These are phyloP conservation scores for Drosophila meridionalis DNA, from an alignment of 2,888 invertebrate species.

Conservation along the genomic window DNA sequence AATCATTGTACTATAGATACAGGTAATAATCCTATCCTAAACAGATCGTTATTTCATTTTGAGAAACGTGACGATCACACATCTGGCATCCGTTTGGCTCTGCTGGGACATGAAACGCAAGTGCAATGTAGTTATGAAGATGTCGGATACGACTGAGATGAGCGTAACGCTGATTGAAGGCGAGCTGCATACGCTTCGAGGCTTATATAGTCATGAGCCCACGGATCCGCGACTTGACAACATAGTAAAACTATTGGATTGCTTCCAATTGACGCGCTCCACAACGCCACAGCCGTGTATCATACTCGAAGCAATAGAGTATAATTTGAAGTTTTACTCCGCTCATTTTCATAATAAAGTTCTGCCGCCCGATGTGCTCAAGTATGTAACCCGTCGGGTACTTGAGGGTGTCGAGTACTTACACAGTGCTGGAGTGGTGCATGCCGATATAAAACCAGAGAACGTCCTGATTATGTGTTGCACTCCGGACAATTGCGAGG, in stretches of 20 bases:
- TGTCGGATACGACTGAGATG: not conserved
- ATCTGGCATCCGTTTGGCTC: conserved; percentile 4
- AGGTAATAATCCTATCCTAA: not conserved
- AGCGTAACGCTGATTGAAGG: not conserved
- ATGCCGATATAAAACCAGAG: conserved; percentile 38
- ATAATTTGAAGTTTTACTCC: too few relatives aligned
- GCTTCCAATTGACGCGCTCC: not conserved
- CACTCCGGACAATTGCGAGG: rapidly evolving
- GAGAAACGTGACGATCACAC: not conserved
- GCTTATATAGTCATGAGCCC: not conserved
- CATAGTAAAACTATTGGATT: not conserved
- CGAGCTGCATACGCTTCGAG: not conserved
- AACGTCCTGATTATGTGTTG: conserved; percentile 18
- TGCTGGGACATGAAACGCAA: not conserved
- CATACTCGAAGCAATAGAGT: conserved; percentile 6
- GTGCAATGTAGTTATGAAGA: not conserved
- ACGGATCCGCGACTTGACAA: not conserved
- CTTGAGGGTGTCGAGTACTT: conserved; percentile 15
- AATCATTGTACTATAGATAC: not conserved
- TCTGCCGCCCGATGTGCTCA: not conserved
- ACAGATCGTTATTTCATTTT: conserved; percentile 19
- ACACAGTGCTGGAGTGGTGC: conserved; percentile 14
- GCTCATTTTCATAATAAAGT: too few relatives aligned
- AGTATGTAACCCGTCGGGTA: not conserved
- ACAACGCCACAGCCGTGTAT: not conserved